Evolutionary conservation across 1,140 invertebrate species (phyloP).

Genomic region (Drosophila ironensis): DNA sequence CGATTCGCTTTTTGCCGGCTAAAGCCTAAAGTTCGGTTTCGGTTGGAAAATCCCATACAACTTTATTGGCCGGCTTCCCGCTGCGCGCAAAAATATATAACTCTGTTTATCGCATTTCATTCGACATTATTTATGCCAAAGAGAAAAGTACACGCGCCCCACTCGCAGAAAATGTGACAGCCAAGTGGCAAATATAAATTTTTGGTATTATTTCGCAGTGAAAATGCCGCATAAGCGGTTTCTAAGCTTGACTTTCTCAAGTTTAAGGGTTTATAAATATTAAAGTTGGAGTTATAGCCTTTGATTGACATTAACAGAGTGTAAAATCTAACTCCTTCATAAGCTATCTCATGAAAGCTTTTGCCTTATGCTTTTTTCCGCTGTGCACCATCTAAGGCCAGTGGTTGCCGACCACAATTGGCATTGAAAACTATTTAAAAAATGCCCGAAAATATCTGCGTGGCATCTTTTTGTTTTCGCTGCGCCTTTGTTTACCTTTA

Average conservation of each 20-base stretch:
- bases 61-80: conserved; percentile 70
- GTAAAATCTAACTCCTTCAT: too few species aligned
- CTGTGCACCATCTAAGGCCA: conserved; percentile 16
- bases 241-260: neutral
- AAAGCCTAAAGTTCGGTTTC: conserved; percentile 5
- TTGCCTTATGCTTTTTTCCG: neutral
- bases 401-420: conserved; percentile 30
- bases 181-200: too few species aligned
- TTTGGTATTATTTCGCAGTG: too few species aligned
- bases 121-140: conserved; percentile 71
- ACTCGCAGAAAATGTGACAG: conserved; percentile 15
- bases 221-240: neutral
- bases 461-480: conserved; percentile 60
- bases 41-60: conserved; percentile 50
- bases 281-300: too few species aligned
- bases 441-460: conserved; percentile 61
- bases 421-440: conserved; percentile 76
- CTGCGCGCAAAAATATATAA: conserved; percentile 69
- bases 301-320: too few species aligned
- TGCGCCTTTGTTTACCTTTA: conserved; percentile 47
- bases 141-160: conserved; percentile 33
- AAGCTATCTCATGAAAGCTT: too few species aligned
- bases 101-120: conserved; percentile 71
- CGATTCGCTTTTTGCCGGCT: conserved; percentile 12
- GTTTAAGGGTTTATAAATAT: too few species aligned